These are phyloP conservation scores for Platynereis dumerilii DNA, from an alignment of 2,888 invertebrate species.

Conservation along the genomic window DNA sequence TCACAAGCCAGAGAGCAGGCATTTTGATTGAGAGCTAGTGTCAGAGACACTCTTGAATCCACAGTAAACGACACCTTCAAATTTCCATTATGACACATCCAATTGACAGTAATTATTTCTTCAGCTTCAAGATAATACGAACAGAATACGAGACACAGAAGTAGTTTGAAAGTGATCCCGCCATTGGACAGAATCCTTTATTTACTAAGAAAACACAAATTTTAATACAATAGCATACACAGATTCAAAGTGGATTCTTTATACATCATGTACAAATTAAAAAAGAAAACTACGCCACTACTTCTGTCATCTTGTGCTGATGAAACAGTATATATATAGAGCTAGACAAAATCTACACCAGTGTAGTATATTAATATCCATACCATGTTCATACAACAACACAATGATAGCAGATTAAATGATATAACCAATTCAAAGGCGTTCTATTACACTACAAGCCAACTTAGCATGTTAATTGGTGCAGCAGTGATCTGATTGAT, in stretches of 20 bases:
- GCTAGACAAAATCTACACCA: slow-evolving; percentile 33
- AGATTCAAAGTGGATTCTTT: slow-evolving; percentile 24
- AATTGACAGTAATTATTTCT: too few relatives aligned
- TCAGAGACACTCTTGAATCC: too few relatives aligned
- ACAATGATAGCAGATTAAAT: slow-evolving; percentile 15
- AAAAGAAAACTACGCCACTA: slow-evolving; percentile 26
- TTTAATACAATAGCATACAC: slow-evolving; percentile 30
- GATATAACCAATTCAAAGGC: slow-evolving; percentile 18
- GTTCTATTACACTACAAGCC: slow-evolving; percentile 8
- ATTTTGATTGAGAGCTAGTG: too few relatives aligned
- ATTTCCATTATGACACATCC: too few relatives aligned
- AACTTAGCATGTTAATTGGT: neutral
- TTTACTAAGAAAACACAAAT: slow-evolving; percentile 31
- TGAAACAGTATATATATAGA: slow-evolving; percentile 19
- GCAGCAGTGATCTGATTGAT: too few relatives aligned
- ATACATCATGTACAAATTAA: slow-evolving; percentile 33
- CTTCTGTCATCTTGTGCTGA: slow-evolving; percentile 18
- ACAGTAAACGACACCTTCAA: too few relatives aligned
- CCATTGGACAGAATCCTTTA: slow-evolving; percentile 21
- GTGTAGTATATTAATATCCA: slow-evolving; percentile 10
- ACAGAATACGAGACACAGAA: too few relatives aligned
- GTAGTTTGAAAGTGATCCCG: neutral
- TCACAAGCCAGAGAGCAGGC: too few relatives aligned
- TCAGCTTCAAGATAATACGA: too few relatives aligned
- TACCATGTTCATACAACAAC: slow-evolving; percentile 26